These are phyloP conservation scores for Malurus elegans DNA, from an alignment of 2,113 vertebrate genomes.

Conservation along the genomic window DNA sequence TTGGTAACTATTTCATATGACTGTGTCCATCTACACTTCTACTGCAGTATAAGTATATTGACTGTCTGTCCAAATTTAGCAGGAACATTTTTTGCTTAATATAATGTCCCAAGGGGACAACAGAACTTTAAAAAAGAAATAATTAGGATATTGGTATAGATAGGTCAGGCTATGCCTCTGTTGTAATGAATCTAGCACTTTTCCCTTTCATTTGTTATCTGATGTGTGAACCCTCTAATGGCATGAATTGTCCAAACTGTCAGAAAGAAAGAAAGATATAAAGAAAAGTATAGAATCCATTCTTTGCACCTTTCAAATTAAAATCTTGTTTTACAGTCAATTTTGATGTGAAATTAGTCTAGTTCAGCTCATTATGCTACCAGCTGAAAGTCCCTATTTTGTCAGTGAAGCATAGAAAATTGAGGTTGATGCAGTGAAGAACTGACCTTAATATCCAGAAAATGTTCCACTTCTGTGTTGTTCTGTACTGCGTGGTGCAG, in stretches of 20 bases:
- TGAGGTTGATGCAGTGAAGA: background rate
- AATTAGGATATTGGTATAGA: background rate
- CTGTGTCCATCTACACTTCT: background rate
- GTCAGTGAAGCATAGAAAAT: background rate
- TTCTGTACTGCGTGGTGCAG: background rate
- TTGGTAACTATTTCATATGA: background rate
- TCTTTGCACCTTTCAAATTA: background rate
- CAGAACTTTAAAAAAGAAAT: background rate
- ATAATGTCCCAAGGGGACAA: background rate
- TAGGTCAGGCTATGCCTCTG: background rate
- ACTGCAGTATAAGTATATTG: background rate
- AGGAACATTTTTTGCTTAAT: background rate
- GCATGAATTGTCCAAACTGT: background rate
- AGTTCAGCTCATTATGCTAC: background rate
- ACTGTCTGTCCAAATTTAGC: background rate
- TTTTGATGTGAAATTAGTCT: slow-evolving; percentile 1
- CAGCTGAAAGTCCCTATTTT: background rate
- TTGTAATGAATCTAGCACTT: background rate
- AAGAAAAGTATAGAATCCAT: background rate
- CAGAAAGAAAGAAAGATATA: background rate
- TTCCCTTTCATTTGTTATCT: background rate
- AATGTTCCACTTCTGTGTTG: background rate
- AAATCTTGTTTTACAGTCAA: background rate
- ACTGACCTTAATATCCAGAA: slow-evolving; percentile 8
- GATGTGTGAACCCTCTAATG: background rate